Evolutionary conservation across 2,797 vertebrate genomes (phyloP).

Genomic region (Enteromius afrohamiltoni): DNA sequence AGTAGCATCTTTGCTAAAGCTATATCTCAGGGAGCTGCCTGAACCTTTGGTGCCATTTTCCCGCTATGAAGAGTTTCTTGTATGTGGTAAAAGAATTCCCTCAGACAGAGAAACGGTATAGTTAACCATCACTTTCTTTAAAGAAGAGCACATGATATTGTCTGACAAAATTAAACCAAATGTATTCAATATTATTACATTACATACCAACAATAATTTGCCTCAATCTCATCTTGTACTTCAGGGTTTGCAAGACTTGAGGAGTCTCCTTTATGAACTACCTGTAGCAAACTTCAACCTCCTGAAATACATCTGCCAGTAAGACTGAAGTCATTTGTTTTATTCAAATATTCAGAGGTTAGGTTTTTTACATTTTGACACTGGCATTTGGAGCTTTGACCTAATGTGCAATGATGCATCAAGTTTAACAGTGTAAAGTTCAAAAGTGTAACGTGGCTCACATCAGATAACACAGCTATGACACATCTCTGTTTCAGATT

Average conservation of each 20-base stretch:
- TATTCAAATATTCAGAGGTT: neutral
- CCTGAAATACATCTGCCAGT: conserved; percentile 82
- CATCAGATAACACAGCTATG: neutral
- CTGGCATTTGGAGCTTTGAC: neutral
- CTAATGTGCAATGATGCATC: neutral
- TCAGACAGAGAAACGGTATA: conserved; percentile 70
- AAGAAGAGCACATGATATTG: neutral
- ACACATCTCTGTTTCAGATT: conserved; percentile 68
- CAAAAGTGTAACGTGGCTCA: neutral
- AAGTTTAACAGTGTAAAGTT: too few relatives aligned
- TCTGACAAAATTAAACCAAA: neutral
- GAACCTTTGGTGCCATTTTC: conserved; percentile 82
- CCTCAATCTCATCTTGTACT: neutral
- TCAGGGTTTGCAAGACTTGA: conserved; percentile 75
- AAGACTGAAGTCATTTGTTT: conserved; percentile 50
- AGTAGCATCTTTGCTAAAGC: conserved; percentile 81
- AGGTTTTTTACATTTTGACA: neutral
- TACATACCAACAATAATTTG: neutral
- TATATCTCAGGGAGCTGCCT: conserved; percentile 82
- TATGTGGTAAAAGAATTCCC: conserved; percentile 72
- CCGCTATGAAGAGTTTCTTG: conserved; percentile 77
- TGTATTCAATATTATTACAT: neutral
- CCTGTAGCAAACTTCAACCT: conserved; percentile 81
- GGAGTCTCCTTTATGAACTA: conserved; percentile 75
- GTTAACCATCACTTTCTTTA: neutral